These are phyloP conservation scores for Dryobates pubescens DNA, from an alignment of 2,797 vertebrate species.

Conservation along the genomic window DNA sequence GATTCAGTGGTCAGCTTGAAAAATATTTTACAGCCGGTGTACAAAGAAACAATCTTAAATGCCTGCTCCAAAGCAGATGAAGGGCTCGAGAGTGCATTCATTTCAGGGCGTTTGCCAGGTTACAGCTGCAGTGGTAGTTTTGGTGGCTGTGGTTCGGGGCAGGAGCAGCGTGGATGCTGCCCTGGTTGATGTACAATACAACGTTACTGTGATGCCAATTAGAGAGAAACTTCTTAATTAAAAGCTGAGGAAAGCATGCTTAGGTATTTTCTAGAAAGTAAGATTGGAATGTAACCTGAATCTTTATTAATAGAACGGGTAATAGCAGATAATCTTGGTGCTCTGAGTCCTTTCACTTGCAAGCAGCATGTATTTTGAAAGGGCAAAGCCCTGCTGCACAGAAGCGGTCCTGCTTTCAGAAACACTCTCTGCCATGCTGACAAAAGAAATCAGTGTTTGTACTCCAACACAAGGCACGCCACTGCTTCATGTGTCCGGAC, in stretches of 20 bases:
- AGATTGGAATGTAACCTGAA: conserved; percentile 30
- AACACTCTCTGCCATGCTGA: conserved; percentile 16
- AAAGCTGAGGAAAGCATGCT: conserved; percentile 53
- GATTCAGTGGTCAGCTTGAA: not conserved
- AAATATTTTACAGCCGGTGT: not conserved
- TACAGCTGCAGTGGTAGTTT: not conserved
- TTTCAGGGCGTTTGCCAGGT: not conserved
- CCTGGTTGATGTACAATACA: not conserved
- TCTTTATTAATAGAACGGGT: not conserved
- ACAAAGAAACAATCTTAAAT: not conserved
- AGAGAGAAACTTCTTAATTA: conserved; percentile 68
- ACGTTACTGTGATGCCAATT: conserved; percentile 33
- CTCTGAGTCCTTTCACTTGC: conserved; percentile 3
- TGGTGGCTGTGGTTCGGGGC: conserved; percentile 32
- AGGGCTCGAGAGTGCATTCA: not conserved
- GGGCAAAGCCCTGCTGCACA: not conserved
- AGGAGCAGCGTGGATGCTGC: not conserved
- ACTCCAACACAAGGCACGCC: not conserved
- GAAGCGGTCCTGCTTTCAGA: not conserved
- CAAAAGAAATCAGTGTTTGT: conserved; percentile 37
- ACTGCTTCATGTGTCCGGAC: not conserved
- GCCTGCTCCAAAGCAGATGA: not conserved
- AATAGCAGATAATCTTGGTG: conserved; percentile 12
- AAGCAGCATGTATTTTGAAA: conserved; percentile 36
- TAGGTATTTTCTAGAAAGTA: conserved; percentile 52